Percentiles rank a stretch among this genome's conserved stretches.
Conservation (phyloP, 2,888 invertebrate species). For the Aproaerema taeniolella region DNA sequence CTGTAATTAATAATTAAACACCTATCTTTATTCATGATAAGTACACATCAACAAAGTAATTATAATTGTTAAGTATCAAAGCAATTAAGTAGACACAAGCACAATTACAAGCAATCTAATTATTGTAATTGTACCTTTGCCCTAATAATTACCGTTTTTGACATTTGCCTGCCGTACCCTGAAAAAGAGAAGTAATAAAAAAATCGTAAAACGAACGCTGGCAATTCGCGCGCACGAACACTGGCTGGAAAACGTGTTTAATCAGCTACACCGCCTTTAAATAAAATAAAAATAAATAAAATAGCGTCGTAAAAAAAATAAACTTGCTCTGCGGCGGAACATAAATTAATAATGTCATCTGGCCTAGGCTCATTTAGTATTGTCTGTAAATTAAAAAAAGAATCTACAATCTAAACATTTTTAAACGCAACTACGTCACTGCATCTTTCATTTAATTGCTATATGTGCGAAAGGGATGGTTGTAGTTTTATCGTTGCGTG, state of each 20-base stretch:
- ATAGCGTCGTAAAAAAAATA: slow-evolving; percentile 27
- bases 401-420: slow-evolving; percentile 27
- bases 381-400: slow-evolving; percentile 24
- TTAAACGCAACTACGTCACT: too few relatives aligned
- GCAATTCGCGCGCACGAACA: slow-evolving; percentile 26
- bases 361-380: slow-evolving; percentile 37
- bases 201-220: too few relatives aligned
- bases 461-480: slow-evolving; percentile 40
- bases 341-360: slow-evolving; percentile 69
- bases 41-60: too few relatives aligned
- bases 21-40: too few relatives aligned
- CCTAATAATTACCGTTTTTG: too few relatives aligned
- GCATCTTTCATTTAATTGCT: slow-evolving; percentile 23
- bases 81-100: too few relatives aligned
- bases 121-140: too few relatives aligned
- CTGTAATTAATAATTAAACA: too few relatives aligned
- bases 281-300: slow-evolving; percentile 31
- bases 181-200: too few relatives aligned
- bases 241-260: slow-evolving; percentile 29
- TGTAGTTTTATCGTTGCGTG: slow-evolving; percentile 22
- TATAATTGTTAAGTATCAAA: too few relatives aligned
- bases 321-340: slow-evolving; percentile 39
- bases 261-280: slow-evolving; percentile 28
- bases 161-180: too few relatives aligned
- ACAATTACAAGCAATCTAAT: too few relatives aligned